phyloP scores from a whole-genome alignment of 2,888 invertebrate genomes.

The Vannuccia rotundouncinata region DNA sequence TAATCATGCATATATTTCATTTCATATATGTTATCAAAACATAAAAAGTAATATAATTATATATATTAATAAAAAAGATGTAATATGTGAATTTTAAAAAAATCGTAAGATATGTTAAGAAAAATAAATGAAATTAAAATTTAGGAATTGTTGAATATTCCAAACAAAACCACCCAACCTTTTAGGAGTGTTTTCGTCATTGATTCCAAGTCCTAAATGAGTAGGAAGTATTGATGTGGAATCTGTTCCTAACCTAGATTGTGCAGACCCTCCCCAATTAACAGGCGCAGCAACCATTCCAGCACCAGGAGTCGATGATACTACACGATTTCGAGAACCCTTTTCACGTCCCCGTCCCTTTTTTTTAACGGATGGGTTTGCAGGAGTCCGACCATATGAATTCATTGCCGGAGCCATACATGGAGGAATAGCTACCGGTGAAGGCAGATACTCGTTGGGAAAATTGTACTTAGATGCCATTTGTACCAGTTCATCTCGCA shows the following conservation, averaged over 20 bases:
- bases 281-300: neutral
- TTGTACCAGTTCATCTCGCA: conserved; percentile 5
- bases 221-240: neutral
- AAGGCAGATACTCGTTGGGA: neutral
- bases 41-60: too few relatives aligned
- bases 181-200: conserved; percentile 3
- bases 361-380: neutral
- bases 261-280: neutral
- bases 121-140: neutral
- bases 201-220: conserved; percentile 1
- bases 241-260: neutral
- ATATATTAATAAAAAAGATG: too few relatives aligned
- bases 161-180: too few relatives aligned
- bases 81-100: too few relatives aligned
- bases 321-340: neutral
- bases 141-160: neutral
- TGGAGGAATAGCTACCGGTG: neutral
- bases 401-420: neutral
- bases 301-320: neutral
- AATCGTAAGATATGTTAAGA: neutral
- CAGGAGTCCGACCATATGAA: neutral
- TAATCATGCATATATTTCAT: too few relatives aligned
- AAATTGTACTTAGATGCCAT: conserved; percentile 11
- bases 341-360: conserved; percentile 7
- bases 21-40: too few relatives aligned